Evolutionary conservation across 2,113 vertebrate species (phyloP), one percentile per base, ranked within the genome.

Genomic region (Chrysemys picta): DNA sequence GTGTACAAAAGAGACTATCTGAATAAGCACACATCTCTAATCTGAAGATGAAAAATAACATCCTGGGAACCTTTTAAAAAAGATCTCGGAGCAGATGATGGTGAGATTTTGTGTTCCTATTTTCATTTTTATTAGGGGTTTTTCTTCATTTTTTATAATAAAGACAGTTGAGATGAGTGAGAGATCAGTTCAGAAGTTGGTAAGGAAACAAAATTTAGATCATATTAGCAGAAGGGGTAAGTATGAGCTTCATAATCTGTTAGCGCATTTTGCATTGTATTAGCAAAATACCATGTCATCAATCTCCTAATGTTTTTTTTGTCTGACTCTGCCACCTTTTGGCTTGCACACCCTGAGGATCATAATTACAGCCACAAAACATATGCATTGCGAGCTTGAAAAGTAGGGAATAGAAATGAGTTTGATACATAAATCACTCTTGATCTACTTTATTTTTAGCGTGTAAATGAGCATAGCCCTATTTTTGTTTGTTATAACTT

Each of bases 251-350:
- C 93, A 96, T 83, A 96, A 97, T 97, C 95, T 97, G 80, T 97
- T 97, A 97, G 96, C 94, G 96, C 96, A 98, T 97, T 95, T 38
- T 89, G 96, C 97, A 97, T 54, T 96, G 97, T 85, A 96, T 96
- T 97, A 98, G 89, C 97, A 97, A 97, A 97, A 89, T 96, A 91
- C 27, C 50, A 96, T 85, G 53, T 93, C 98, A 98, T 98, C 98
- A 97, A 98, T 98, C 98, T 98, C 98, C 95, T 93, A 29, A 90
- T 86, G 93, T 87, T 94, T 62, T 62, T 93, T 95, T 95, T 95
- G 94, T 97, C 97, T 96, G 93, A 83, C 95, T 97, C 96, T 95
- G 93, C 97, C 98, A 97, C 97, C 97, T 95, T 95, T 76, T 80
- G 96, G 96, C 96, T 97, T 59, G 87, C 94, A 96, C 93, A 95